A percentile compares a stretch with the other conserved stretches of the same genome.
These are phyloP conservation scores for Zophobas morio DNA, from an alignment of 1,140 invertebrate species.

Conservation along the genomic window DNA sequence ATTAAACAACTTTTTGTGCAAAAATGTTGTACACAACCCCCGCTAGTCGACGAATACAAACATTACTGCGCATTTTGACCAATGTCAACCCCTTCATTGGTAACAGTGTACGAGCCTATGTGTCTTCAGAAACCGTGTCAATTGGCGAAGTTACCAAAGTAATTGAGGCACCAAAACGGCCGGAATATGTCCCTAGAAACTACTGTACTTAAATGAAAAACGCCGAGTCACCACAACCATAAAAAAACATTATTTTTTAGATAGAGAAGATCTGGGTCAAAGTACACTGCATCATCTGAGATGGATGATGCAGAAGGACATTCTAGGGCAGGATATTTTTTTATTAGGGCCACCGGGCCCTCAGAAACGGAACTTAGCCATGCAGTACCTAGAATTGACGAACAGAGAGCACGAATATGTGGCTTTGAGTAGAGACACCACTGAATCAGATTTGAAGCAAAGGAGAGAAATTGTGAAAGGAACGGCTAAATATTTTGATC, in stretches of 20 bases:
- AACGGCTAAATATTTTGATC: conserved; percentile 94
- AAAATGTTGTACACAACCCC: conserved; percentile 49
- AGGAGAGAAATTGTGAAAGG: conserved; percentile 90
- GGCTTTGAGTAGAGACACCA: conserved; percentile 94
- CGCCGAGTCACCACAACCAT: no score
- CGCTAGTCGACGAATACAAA: conserved; percentile 51
- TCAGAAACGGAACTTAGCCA: conserved; percentile 79
- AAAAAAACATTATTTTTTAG: conserved; percentile 47
- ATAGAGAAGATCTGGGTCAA: conserved; percentile 72
- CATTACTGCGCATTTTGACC: conserved; percentile 52
- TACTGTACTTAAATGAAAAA: conserved; percentile 77
- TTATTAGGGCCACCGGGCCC: conserved; percentile 92
- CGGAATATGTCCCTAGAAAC: conserved; percentile 87
- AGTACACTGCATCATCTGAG: conserved; percentile 85
- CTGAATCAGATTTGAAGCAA: conserved; percentile 97
- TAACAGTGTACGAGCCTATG: conserved; percentile 67
- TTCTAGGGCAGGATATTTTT: conserved; percentile 95
- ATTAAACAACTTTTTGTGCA: conserved; percentile 20
- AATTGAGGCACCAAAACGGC: conserved; percentile 75
- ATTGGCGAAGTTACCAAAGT: conserved; percentile 84
- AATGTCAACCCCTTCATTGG: conserved; percentile 38
- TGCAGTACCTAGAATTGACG: conserved; percentile 91
- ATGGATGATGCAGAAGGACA: conserved; percentile 97
- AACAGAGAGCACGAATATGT: conserved; percentile 94
- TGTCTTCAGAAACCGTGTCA: conserved; percentile 73